These are phyloP conservation scores for Synanthedon formicaeformis DNA, from an alignment of 2,888 invertebrate genomes.

Conservation along the genomic window DNA sequence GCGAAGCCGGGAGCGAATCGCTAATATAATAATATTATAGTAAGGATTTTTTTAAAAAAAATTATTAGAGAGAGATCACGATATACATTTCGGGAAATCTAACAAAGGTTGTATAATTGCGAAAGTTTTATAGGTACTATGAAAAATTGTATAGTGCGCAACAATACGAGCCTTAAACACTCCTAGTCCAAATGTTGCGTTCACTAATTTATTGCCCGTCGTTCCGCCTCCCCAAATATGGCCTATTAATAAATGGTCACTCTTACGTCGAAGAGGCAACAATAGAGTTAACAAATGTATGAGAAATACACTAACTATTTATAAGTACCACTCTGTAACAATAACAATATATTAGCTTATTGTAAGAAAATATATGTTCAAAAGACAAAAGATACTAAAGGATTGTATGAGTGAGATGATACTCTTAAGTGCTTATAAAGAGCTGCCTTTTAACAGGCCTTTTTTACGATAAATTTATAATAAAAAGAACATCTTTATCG, in stretches of 20 bases:
- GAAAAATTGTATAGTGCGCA: not conserved
- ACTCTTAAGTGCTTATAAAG: too few species aligned
- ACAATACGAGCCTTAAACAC: not conserved
- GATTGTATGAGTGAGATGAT: conserved; percentile 3
- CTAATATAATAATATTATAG: too few species aligned
- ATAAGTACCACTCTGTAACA: not conserved
- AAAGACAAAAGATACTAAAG: conserved; percentile 3
- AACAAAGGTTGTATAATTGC: too few species aligned
- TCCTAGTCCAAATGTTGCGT: conserved; percentile 17
- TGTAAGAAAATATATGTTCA: not conserved
- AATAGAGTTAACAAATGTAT: conserved; percentile 42
- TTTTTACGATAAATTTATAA: too few species aligned
- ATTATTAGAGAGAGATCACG: too few species aligned
- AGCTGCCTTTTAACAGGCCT: too few species aligned
- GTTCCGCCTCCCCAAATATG: conserved; percentile 53
- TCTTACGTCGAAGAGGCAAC: conserved; percentile 22
- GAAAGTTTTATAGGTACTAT: conserved; percentile 1
- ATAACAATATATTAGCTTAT: too few species aligned
- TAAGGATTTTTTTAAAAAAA: too few species aligned
- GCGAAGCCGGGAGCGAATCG: too few species aligned
- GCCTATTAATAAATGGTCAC: conserved; percentile 57
- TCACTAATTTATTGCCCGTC: conserved; percentile 47
- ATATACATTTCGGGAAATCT: too few species aligned
- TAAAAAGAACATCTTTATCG: too few species aligned
- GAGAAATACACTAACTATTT: conserved; percentile 5